Evolutionary conservation across 2,113 vertebrate species (phyloP).

Genomic region (Nannobrachium achirus): DNA sequence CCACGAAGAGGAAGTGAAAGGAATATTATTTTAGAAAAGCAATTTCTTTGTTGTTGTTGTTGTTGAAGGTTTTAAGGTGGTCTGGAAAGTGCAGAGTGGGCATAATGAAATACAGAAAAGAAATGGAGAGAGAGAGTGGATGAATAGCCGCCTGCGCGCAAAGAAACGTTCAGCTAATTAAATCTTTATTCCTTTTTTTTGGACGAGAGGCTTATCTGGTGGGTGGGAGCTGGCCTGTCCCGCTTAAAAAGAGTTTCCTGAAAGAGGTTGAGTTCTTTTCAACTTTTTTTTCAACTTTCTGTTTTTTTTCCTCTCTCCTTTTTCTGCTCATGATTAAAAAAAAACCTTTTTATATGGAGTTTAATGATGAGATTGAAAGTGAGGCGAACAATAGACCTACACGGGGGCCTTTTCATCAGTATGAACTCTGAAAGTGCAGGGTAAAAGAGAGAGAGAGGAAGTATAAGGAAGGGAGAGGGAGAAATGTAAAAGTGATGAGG

Average conservation of each 20-base stretch:
- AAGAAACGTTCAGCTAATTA: constrained; percentile 66
- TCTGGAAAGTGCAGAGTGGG: constrained; percentile 64
- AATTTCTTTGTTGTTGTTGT: too few species aligned
- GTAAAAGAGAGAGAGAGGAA: constrained; percentile 1
- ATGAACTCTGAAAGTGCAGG: constrained; percentile 31
- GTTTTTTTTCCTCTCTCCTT: constrained; percentile 33
- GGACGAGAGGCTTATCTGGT: constrained; percentile 65
- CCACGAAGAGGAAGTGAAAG: constrained; percentile 23
- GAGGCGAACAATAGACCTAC: constrained; percentile 63
- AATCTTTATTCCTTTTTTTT: constrained; percentile 66
- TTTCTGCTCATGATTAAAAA: constrained; percentile 1
- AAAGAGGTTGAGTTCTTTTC: constrained; percentile 49
- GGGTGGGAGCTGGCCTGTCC: constrained; percentile 57
- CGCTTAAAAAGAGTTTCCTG: constrained; percentile 41
- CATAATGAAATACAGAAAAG: constrained; percentile 68
- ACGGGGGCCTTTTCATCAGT: constrained; percentile 56
- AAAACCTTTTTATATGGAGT: not conserved
- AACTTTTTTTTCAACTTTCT: constrained; percentile 41
- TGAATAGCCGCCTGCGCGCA: constrained; percentile 14
- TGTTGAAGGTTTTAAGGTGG: constrained; percentile 54
- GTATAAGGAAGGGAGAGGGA: constrained; percentile 13
- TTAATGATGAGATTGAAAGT: constrained; percentile 58
- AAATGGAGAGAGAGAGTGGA: constrained; percentile 37
- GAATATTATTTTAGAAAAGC: not conserved
- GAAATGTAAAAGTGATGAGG: constrained; percentile 45